These are phyloP conservation scores for Trachelus iudaicus DNA, from an alignment of 2,888 invertebrate genomes.

Conservation along the genomic window DNA sequence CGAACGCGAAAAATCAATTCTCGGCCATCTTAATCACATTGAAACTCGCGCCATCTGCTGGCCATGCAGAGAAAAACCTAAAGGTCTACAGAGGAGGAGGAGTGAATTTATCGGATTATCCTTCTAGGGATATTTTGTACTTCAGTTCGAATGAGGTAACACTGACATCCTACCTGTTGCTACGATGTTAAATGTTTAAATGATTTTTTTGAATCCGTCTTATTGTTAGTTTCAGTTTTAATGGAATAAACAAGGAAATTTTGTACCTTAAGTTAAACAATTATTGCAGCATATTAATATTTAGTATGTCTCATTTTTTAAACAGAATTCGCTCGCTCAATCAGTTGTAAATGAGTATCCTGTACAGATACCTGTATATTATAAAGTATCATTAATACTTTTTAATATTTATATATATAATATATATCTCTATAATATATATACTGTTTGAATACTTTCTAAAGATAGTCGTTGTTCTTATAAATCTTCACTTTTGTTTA, in stretches of 20 bases:
- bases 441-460: background rate
- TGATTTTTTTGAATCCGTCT: background rate
- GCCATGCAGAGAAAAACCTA: background rate
- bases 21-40: conserved; percentile 41
- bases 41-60: conserved; percentile 39
- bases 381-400: background rate
- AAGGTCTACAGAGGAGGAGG: background rate
- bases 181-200: background rate
- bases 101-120: background rate
- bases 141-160: background rate
- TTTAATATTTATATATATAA: background rate
- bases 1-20: conserved; percentile 40
- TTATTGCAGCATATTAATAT: background rate
- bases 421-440: background rate
- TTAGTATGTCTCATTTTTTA: background rate
- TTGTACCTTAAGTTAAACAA: background rate
- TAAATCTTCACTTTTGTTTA: background rate
- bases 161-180: background rate
- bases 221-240: background rate
- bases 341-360: background rate
- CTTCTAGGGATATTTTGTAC: background rate
- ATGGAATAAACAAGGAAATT: background rate
- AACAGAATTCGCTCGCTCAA: background rate
- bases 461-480: background rate
- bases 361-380: background rate